phyloP scores from a whole-genome alignment of 2,113 vertebrate species.

The Nansenia antarctica region DNA sequence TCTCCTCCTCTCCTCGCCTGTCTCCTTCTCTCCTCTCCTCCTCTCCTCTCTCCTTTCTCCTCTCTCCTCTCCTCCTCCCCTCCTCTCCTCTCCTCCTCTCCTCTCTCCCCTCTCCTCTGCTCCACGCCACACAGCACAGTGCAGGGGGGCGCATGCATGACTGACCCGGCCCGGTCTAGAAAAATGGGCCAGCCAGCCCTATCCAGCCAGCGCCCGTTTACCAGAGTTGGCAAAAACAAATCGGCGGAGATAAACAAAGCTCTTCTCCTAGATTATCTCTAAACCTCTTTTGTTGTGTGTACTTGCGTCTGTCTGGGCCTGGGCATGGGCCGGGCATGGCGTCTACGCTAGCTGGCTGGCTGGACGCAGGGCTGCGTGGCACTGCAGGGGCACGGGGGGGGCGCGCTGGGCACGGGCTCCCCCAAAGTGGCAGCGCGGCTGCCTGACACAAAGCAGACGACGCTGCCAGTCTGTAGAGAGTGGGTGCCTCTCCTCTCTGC shows the following conservation, averaged over 20 bases:
- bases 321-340: background rate
- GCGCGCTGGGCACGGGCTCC: background rate
- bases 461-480: background rate
- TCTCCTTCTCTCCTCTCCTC: no score
- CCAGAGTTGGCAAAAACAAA: conserved; percentile 24
- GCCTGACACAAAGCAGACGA: background rate
- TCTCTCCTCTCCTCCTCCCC: no score
- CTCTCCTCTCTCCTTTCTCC: no score
- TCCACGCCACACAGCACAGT: no score
- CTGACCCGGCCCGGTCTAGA: background rate
- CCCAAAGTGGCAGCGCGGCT: background rate
- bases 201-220: conserved; percentile 2
- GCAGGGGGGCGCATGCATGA: no score
- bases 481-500: background rate
- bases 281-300: conserved; percentile 28
- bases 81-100: no score
- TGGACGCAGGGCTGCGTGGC: background rate
- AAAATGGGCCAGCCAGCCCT: background rate
- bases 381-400: background rate
- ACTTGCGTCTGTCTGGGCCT: background rate
- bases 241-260: conserved; percentile 11
- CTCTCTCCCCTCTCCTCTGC: background rate
- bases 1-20: accelerated
- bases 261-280: conserved; percentile 25
- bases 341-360: background rate